Evolutionary conservation across 2,797 vertebrate genomes (phyloP), one percentile per base, ranked within the genome.

Genomic region (Neomorphus geoffroyi): DNA sequence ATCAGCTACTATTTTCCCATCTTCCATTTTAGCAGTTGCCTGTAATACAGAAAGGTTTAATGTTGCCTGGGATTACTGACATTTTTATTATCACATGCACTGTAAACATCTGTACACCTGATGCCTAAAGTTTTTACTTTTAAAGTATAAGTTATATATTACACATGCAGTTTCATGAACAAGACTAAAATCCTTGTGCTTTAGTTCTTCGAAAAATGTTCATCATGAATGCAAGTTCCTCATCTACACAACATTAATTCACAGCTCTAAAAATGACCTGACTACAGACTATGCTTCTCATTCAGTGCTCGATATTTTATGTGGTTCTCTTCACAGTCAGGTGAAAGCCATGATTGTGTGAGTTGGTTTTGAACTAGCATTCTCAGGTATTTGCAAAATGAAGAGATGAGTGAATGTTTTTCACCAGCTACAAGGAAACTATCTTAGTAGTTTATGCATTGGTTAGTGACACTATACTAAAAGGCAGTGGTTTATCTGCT

Each of bases 21-120:
- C 98, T 39, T 99, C 98, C 97, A 98, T 96, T 84, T 96, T 92
- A 95, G 99, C 98, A 0, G 97, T 98, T 94, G 98, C 99, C 99
- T 99, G 81, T 39, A 92, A 95, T 7, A 88, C 56, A 97, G 57
- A 56, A 83, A 91, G 13, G 24, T 32, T 50, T 81, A 26, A 2
- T 11, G 19, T 50, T 80, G 26, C 32, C 58, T 66, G 67, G n/a
- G 17, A 11, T 69, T 83, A 41, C 18, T 85, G 61, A 28, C 12
- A 61, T 81, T 88, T 60, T 24, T 61, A 26, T 66, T 17, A 10
- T 39, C 53, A 77, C 48, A 27, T 35, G 66, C 11, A 28, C 19
- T 61, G 15, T 10, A 30, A 72, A 26, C 26, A 50, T 43, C 66
- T 56, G 51, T 67, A 61, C 13, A 61, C 4, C n/a, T 56, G 37